phyloP scores from a whole-genome alignment of 2,888 invertebrate genomes.

The Perizoma affinitatum region DNA sequence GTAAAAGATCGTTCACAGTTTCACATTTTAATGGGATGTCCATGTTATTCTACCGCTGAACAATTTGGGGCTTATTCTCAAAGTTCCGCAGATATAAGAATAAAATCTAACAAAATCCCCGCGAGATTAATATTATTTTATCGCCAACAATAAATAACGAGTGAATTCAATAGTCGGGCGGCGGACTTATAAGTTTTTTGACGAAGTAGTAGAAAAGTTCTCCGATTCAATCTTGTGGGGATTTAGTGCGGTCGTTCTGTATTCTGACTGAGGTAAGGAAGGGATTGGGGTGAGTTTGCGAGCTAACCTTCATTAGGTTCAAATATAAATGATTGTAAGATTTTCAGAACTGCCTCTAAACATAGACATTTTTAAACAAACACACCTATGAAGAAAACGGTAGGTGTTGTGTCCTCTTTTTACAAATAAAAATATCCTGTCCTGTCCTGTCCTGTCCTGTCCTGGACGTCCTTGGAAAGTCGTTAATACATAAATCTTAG shows the following conservation, averaged over 20 bases:
- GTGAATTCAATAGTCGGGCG: constrained; percentile 78
- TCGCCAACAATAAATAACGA: constrained; percentile 81
- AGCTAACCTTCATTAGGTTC: constrained; percentile 10
- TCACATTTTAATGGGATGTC: constrained; percentile 53
- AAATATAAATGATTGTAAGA: background rate
- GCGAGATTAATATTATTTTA: constrained; percentile 84
- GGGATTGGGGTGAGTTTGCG: constrained; percentile 18
- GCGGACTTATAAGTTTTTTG: constrained; percentile 80
- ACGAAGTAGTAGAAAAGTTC: constrained; percentile 75
- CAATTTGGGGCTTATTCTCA: constrained; percentile 67
- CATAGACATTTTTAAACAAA: too few species aligned
- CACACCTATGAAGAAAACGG: too few species aligned
- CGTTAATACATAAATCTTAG: too few species aligned
- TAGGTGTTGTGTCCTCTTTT: too few species aligned
- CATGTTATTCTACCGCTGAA: constrained; percentile 54
- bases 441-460: too few species aligned
- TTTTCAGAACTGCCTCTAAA: background rate
- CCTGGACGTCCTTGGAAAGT: too few species aligned
- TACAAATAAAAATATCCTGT: too few species aligned
- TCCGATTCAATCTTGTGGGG: constrained; percentile 76
- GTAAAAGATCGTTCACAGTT: constrained; percentile 47
- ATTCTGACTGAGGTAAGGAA: constrained; percentile 16
- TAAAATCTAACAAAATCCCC: constrained; percentile 80
- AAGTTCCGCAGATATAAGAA: constrained; percentile 75
- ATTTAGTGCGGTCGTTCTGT: constrained; percentile 68